Conservation (phyloP, 2,797 vertebrate species). For the Mus spretus region DNA sequence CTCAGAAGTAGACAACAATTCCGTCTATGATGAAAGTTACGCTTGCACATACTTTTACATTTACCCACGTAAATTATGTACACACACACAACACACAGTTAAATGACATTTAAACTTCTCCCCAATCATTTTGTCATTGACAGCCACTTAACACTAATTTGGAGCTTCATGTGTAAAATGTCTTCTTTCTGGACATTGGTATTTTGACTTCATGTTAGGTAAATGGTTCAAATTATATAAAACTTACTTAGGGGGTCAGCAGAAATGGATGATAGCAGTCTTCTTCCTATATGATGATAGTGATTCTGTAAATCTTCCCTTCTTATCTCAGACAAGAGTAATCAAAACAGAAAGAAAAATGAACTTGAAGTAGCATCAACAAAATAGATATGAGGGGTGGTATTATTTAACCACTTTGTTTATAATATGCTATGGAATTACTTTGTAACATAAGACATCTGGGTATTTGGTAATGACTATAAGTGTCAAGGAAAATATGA, state of each 20-base stretch:
- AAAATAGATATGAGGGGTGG: not conserved
- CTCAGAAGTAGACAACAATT: not conserved
- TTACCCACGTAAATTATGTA: no score
- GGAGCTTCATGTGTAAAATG: not conserved
- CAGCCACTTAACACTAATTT: not conserved
- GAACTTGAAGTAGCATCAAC: not conserved
- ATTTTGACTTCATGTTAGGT: conserved; percentile 22
- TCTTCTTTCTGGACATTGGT: not conserved
- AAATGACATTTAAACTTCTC: not conserved
- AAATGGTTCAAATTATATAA: not conserved
- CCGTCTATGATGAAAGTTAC: not conserved
- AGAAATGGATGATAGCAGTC: not conserved
- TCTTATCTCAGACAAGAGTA: not conserved
- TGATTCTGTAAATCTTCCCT: not conserved
- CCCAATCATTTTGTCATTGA: not conserved
- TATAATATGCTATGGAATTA: not conserved
- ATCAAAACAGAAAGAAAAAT: not conserved
- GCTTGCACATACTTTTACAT: not conserved
- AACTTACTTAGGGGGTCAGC: not conserved
- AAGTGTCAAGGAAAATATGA: conserved; percentile 2
- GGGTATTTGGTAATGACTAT: not conserved
- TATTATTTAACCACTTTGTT: conserved; percentile 3
- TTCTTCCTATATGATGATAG: not conserved
- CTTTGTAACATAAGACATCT: not conserved
- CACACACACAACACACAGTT: not conserved